phyloP scores from a whole-genome alignment of 2,113 vertebrate species.

The Sapayoa aenigma region DNA sequence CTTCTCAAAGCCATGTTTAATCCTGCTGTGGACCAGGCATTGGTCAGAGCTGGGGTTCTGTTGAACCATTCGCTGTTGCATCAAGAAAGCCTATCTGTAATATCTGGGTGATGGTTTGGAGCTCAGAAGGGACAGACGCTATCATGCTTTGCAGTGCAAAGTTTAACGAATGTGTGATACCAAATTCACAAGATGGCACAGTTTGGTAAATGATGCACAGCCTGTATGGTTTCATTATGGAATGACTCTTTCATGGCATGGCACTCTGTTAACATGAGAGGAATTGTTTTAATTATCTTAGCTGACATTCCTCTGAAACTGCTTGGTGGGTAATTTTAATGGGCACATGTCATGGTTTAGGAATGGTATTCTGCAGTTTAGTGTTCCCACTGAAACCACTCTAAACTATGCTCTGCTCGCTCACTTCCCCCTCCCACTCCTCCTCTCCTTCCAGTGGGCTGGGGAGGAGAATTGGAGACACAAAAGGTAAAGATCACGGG shows the following conservation, averaged over 20 bases:
- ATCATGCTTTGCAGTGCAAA: neutral
- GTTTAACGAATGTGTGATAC: neutral
- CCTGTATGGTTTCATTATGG: neutral
- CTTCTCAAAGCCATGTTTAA: neutral
- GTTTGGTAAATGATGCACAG: neutral
- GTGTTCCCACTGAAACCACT: neutral
- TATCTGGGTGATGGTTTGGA: neutral
- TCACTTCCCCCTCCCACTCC: neutral
- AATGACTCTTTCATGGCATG: neutral
- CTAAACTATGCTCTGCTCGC: neutral
- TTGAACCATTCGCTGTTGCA: rapidly evolving
- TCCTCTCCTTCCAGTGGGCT: neutral
- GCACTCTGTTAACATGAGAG: neutral
- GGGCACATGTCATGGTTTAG: neutral
- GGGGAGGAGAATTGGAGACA: neutral
- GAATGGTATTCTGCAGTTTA: neutral
- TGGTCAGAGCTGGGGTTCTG: neutral
- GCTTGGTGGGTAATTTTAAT: neutral
- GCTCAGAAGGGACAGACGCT: neutral
- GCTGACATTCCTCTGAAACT: neutral
- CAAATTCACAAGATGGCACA: neutral
- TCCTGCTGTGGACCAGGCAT: neutral
- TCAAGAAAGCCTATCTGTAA: neutral
- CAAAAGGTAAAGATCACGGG: neutral
- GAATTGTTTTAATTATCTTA: neutral